Evolutionary conservation across 1,140 invertebrate genomes (phyloP).

Genomic region (Grapholita molesta): DNA sequence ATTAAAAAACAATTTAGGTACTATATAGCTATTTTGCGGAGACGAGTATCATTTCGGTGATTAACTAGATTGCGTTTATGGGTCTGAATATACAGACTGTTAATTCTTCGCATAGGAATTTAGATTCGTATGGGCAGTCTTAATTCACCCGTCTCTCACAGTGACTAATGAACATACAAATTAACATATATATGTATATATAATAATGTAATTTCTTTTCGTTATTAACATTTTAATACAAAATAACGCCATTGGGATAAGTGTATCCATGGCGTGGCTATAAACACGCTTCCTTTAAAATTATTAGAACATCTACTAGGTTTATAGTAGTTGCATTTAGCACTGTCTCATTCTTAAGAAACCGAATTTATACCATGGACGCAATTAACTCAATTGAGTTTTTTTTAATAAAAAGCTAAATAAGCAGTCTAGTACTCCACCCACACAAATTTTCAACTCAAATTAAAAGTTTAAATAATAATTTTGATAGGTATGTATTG

Average conservation of each 20-base stretch:
- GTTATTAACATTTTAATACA: neutral
- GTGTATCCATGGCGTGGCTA: too few species aligned
- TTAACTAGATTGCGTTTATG: too few species aligned
- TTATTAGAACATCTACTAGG: too few species aligned
- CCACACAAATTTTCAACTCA: neutral
- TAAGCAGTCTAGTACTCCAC: neutral
- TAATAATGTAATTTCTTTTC: neutral
- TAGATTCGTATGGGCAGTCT: neutral
- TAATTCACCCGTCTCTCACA: neutral
- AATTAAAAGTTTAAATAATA: too few species aligned
- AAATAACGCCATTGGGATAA: neutral
- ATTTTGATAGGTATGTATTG: too few species aligned
- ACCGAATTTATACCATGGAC: neutral
- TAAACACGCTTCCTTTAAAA: neutral
- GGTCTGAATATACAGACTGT: too few species aligned
- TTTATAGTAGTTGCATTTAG: too few species aligned
- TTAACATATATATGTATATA: neutral
- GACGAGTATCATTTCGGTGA: neutral
- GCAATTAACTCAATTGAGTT: neutral
- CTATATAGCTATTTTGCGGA: neutral
- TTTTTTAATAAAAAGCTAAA: neutral
- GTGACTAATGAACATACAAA: neutral
- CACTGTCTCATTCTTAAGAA: neutral
- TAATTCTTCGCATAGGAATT: too few species aligned
- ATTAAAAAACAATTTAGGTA: neutral